Conservation (phyloP, 2,888 invertebrate genomes). For the Subacronicta megacephala region DNA sequence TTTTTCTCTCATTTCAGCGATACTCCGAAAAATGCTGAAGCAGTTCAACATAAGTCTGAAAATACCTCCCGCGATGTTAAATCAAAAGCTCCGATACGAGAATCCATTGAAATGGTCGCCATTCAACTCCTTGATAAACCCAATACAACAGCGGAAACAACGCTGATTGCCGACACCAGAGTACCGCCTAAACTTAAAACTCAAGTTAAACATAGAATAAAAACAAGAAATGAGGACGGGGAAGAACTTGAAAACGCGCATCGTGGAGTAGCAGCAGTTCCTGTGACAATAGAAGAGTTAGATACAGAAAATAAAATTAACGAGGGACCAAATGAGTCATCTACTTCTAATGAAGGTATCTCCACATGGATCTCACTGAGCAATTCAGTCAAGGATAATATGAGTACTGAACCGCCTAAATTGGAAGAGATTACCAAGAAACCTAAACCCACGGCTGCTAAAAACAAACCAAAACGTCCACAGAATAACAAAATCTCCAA, state of each 20-base stretch:
- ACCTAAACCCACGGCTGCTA: conserved; percentile 69
- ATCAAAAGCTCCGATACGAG: conserved; percentile 84
- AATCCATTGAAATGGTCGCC: conserved; percentile 90
- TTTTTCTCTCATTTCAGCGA: conserved; percentile 39
- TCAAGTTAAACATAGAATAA: conserved; percentile 83
- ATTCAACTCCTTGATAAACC: conserved; percentile 88
- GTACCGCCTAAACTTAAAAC: conserved; percentile 91
- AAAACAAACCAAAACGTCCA: conserved; percentile 80
- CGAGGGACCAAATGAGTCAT: conserved; percentile 71
- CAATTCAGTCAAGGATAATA: conserved; percentile 75
- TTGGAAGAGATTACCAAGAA: conserved; percentile 75
- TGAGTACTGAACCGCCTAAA: conserved; percentile 81
- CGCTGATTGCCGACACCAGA: conserved; percentile 89
- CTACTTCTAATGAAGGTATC: conserved; percentile 91
- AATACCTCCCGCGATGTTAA: conserved; percentile 78
- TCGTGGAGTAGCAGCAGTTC: conserved; percentile 92
- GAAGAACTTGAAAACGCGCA: conserved; percentile 87
- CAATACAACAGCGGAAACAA: conserved; percentile 72
- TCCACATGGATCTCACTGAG: conserved; percentile 94
- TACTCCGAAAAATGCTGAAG: conserved; percentile 5
- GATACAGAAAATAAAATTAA: conserved; percentile 87
- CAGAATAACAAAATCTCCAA: conserved; percentile 74
- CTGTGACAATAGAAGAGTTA: conserved; percentile 90
- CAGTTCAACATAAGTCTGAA: conserved; percentile 36
- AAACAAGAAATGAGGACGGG: conserved; percentile 79